A percentile compares a stretch with the other conserved stretches of the same genome.
Conservation (phyloP, 2,888 invertebrate species). For the Punctoribates punctum region DNA sequence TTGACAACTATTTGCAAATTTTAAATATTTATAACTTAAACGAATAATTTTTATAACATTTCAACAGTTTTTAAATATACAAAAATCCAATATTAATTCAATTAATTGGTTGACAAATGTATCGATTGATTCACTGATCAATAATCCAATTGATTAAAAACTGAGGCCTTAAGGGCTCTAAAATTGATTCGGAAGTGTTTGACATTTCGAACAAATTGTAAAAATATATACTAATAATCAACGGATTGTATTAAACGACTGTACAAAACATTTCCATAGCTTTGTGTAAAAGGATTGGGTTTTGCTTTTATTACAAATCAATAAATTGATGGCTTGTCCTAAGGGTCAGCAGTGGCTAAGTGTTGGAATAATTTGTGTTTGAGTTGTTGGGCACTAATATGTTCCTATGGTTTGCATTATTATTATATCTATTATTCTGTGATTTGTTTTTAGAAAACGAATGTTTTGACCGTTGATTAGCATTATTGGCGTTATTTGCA, state of each 20-base stretch:
- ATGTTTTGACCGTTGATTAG: constrained; percentile 7
- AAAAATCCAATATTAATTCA: not conserved
- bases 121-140: not conserved
- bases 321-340: not conserved
- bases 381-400: not conserved
- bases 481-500: not conserved
- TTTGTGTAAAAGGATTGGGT: not conserved
- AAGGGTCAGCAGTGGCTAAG: constrained; percentile 7
- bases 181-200: not conserved
- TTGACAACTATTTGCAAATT: constrained; percentile 6
- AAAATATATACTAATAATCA: not conserved
- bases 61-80: not conserved
- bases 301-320: not conserved
- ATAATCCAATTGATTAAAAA: no score
- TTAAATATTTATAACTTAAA: constrained; percentile 29
- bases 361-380: not conserved
- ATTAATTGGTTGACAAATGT: not conserved
- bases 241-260: constrained; percentile 9
- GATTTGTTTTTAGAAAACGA: not conserved
- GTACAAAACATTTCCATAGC: constrained; percentile 16
- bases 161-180: not conserved
- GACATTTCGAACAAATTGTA: not conserved
- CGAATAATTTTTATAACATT: constrained; percentile 15
- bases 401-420: not conserved
- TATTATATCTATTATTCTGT: not conserved